phyloP scores from a whole-genome alignment of 1,140 invertebrate species.

The Helicoverpa armigera region DNA sequence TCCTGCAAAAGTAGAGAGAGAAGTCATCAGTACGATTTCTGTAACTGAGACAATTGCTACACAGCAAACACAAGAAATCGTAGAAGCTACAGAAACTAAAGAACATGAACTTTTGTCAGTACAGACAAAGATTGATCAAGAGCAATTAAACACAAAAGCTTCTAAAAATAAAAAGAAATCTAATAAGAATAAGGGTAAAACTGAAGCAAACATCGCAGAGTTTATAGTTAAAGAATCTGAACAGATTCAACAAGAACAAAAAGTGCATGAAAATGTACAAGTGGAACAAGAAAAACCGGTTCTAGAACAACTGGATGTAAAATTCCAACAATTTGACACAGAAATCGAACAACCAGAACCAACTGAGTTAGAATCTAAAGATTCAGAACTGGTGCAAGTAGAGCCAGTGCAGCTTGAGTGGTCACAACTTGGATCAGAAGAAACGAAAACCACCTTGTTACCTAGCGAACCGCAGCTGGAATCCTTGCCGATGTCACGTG shows the following conservation, averaged over 20 bases:
- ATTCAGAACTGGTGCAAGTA: neutral
- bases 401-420: neutral
- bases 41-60: neutral
- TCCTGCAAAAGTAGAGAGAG: constrained; percentile 25
- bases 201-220: constrained; percentile 13
- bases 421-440: neutral
- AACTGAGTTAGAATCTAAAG: neutral
- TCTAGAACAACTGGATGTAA: neutral
- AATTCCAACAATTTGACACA: neutral
- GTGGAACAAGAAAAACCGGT: neutral
- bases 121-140: constrained; percentile 41
- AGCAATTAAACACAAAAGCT: constrained; percentile 33
- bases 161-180: constrained; percentile 54
- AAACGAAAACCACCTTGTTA: neutral
- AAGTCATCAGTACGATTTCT: no score
- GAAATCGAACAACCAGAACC: neutral
- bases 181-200: constrained; percentile 45
- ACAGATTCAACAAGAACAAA: neutral
- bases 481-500: neutral
- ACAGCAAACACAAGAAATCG: neutral
- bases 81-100: neutral
- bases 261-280: neutral
- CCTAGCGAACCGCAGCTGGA: neutral
- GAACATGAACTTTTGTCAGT: neutral
- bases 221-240: constrained; percentile 58